Percentiles rank a stretch among this genome's conserved stretches.
Conservation (phyloP, 2,113 vertebrate species). For the Otis tarda region DNA sequence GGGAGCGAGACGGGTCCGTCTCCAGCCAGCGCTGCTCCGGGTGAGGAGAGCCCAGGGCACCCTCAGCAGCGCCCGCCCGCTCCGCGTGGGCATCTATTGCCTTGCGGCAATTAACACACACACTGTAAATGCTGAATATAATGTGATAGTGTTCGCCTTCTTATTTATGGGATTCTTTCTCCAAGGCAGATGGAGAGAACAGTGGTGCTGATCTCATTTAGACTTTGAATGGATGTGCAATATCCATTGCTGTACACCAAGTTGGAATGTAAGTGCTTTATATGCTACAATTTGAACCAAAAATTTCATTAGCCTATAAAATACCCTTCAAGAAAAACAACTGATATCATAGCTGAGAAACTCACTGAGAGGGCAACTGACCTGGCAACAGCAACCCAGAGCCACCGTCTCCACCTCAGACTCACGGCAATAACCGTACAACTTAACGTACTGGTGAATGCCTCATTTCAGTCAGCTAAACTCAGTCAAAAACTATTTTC, state of each 20-base stretch:
- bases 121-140: neutral
- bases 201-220: conserved; percentile 28
- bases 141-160: neutral
- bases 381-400: neutral
- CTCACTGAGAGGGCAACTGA: neutral
- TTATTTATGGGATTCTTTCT: conserved; percentile 18
- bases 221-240: neutral
- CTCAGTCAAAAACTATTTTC: neutral
- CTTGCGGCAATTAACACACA: neutral
- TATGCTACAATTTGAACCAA: neutral
- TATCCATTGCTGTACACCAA: neutral
- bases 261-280: neutral
- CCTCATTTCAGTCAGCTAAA: neutral
- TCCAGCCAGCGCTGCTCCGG: neutral
- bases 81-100: rapidly evolving
- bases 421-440: neutral
- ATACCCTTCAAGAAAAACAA: conserved; percentile 41
- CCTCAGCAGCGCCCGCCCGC: neutral
- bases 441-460: neutral
- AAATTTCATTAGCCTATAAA: conserved; percentile 33
- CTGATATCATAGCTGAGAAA: neutral
- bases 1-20: neutral
- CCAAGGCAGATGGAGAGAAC: conserved; percentile 52
- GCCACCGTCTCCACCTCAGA: neutral
- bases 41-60: too few relatives aligned